phyloP scores from a whole-genome alignment of 2,888 invertebrate species.

The Leucozona laternaria region DNA sequence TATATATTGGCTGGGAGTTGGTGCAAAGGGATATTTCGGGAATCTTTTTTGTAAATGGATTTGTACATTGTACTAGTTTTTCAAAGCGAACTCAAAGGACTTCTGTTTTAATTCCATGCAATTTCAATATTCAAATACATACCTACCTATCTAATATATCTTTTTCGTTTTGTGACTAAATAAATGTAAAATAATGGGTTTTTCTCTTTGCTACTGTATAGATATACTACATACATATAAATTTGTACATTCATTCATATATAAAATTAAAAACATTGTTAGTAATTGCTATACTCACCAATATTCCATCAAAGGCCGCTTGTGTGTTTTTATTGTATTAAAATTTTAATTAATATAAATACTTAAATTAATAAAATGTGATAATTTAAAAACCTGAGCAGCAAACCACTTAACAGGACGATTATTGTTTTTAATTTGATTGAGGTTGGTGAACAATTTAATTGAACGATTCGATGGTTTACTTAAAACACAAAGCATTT shows the following conservation, averaged over 20 bases:
- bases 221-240: too few relatives aligned
- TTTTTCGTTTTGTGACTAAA: not conserved
- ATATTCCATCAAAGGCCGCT: not conserved
- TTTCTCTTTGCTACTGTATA: not conserved
- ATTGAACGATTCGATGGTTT: constrained; percentile 10
- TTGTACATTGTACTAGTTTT: not conserved
- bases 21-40: not conserved
- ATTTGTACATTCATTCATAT: not conserved
- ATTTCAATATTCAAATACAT: not conserved
- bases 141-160: not conserved
- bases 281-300: not conserved
- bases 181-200: constrained; percentile 1
- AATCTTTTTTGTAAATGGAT: not conserved
- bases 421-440: constrained; percentile 16
- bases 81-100: not conserved
- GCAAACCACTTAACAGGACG: not conserved
- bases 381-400: constrained; percentile 11
- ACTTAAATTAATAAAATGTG: constrained; percentile 54
- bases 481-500: constrained; percentile 11
- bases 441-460: constrained; percentile 33
- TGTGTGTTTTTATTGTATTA: constrained; percentile 34
- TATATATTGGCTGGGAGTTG: constrained; percentile 1
- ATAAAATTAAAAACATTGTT: not conserved
- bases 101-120: not conserved
- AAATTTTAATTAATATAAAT: constrained; percentile 41